Conservation (phyloP, 2,888 invertebrate genomes). For the Yponomeuta malinellus region DNA sequence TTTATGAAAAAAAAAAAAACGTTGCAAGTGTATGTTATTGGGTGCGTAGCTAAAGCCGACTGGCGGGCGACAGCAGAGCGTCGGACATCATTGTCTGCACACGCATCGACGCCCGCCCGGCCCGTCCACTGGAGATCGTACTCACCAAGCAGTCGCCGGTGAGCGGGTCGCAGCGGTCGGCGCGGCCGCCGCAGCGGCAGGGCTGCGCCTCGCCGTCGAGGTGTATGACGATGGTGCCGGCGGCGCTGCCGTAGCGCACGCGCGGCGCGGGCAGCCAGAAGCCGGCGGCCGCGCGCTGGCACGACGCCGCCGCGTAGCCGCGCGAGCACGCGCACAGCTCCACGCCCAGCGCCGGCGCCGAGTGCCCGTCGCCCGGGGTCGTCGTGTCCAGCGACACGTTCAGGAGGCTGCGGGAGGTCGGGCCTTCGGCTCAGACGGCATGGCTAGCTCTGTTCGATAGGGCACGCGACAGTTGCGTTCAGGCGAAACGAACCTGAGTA, state of each 20-base stretch:
- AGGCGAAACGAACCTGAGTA: too few relatives aligned
- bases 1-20: too few relatives aligned
- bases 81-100: too few relatives aligned
- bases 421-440: too few relatives aligned
- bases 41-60: too few relatives aligned
- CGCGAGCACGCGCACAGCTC: slow-evolving; percentile 91
- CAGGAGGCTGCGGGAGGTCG: slow-evolving; percentile 67
- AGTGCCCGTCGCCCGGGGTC: slow-evolving; percentile 79
- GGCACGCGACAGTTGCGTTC: too few relatives aligned
- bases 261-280: slow-evolving; percentile 81
- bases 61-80: too few relatives aligned
- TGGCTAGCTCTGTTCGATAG: too few relatives aligned
- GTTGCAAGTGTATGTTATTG: too few relatives aligned
- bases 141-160: slow-evolving; percentile 90
- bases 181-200: slow-evolving; percentile 89
- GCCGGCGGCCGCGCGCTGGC: slow-evolving; percentile 91
- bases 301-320: slow-evolving; percentile 89
- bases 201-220: slow-evolving; percentile 86
- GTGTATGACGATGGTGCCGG: slow-evolving; percentile 85
- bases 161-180: slow-evolving; percentile 85
- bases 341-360: slow-evolving; percentile 85
- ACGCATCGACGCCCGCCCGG: too few relatives aligned
- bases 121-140: too few relatives aligned
- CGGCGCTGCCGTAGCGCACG: slow-evolving; percentile 56
- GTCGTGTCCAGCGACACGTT: slow-evolving; percentile 91